These are phyloP conservation scores for Clarias batrachus DNA, from an alignment of 2,113 vertebrate genomes.

Conservation along the genomic window DNA sequence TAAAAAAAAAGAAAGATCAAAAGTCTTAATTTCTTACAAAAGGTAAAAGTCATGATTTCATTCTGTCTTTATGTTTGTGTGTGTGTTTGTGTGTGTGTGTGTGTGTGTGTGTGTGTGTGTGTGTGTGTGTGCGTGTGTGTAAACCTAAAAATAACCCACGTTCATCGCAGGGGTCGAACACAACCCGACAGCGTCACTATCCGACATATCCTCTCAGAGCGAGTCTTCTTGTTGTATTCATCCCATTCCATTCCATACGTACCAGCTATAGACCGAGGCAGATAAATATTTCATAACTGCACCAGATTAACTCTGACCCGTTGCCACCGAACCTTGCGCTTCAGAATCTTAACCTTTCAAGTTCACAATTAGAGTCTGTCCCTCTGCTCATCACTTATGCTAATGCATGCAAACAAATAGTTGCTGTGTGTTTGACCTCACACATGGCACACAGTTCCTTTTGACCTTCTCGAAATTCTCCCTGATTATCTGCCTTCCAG, in stretches of 20 bases:
- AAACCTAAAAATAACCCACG: no score
- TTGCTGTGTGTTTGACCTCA: slow-evolving; percentile 70
- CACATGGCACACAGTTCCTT: slow-evolving; percentile 61
- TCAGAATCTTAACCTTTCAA: slow-evolving; percentile 58
- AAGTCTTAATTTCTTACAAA: not conserved
- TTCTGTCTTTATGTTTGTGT: not conserved
- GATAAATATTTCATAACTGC: slow-evolving; percentile 34
- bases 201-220: no score
- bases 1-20: no score
- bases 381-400: slow-evolving; percentile 66
- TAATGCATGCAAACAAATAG: slow-evolving; percentile 72
- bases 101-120: no score
- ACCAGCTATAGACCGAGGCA: not conserved
- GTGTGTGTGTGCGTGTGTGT: not conserved
- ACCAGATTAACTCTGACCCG: slow-evolving; percentile 41
- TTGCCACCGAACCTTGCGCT: slow-evolving; percentile 23
- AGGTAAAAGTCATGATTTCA: not conserved
- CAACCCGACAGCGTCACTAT: not conserved
- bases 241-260: not conserved
- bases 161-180: not conserved
- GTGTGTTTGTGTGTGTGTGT: no score
- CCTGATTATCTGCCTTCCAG: slow-evolving; percentile 20
- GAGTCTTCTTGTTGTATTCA: not conserved
- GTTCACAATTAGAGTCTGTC: slow-evolving; percentile 68
- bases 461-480: slow-evolving; percentile 30